Conservation (phyloP, 1,140 invertebrate genomes). For the Drosophila repletoides region DNA sequence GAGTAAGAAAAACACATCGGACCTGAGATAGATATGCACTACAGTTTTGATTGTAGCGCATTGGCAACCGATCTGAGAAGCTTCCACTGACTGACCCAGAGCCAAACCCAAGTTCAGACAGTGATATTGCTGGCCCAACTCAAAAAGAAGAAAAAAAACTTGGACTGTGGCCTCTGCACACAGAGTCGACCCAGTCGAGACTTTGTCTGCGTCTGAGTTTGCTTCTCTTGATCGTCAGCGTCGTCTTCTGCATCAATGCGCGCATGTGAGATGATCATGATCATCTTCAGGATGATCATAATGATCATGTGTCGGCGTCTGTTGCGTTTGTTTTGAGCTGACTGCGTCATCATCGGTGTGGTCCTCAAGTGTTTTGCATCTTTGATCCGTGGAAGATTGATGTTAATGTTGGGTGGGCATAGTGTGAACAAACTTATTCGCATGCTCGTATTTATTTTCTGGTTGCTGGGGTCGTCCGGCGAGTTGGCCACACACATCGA, state of each 20-base stretch:
- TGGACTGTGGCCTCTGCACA: neutral
- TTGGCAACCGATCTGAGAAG: constrained; percentile 15
- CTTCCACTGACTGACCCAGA: constrained; percentile 32
- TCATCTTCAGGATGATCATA: neutral
- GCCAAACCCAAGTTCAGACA: constrained; percentile 45
- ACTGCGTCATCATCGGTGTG: constrained; percentile 55
- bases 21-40: neutral
- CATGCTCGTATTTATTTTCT: constrained; percentile 77
- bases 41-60: neutral
- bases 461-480: too few species aligned
- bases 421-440: constrained; percentile 81
- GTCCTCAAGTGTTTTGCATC: constrained; percentile 77
- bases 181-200: too few species aligned
- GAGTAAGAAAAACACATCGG: neutral
- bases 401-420: constrained; percentile 71
- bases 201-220: constrained; percentile 20
- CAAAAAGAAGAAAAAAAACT: too few species aligned
- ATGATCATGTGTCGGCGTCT: constrained; percentile 32
- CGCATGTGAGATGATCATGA: constrained; percentile 37
- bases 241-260: constrained; percentile 46
- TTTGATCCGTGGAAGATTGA: constrained; percentile 81
- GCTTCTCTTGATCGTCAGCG: constrained; percentile 25
- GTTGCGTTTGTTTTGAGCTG: constrained; percentile 35
- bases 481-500: constrained; percentile 68
- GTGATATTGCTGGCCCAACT: constrained; percentile 22